These are phyloP conservation scores for Pomacea canaliculata DNA, from an alignment of 2,888 invertebrate species.

Conservation along the genomic window DNA sequence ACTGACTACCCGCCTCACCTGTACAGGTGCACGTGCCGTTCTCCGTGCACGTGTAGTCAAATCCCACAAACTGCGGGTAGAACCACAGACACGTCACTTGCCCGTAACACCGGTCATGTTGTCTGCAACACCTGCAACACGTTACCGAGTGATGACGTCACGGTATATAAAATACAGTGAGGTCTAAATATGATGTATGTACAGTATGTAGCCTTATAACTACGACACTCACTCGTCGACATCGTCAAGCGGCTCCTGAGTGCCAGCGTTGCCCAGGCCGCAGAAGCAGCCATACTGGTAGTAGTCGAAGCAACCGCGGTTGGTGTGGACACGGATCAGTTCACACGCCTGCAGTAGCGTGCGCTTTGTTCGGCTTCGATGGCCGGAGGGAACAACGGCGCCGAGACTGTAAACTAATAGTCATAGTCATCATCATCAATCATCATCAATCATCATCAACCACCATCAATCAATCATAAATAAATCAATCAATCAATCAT, in stretches of 20 bases:
- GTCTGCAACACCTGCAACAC: slow-evolving; percentile 48
- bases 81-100: slow-evolving; percentile 43
- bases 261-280: slow-evolving; percentile 54
- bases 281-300: slow-evolving; percentile 61
- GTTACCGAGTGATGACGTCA: background rate
- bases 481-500: background rate
- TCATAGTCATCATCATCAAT: slow-evolving; percentile 11
- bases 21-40: slow-evolving; percentile 39
- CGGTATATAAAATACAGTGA: no score
- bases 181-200: no score
- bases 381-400: background rate
- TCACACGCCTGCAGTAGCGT: slow-evolving; percentile 54
- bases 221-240: slow-evolving; percentile 45
- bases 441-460: slow-evolving; percentile 12
- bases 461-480: background rate
- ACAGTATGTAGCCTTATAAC: no score
- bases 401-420: background rate
- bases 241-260: slow-evolving; percentile 42
- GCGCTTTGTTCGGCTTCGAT: slow-evolving; percentile 30
- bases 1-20: slow-evolving; percentile 31
- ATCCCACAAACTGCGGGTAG: slow-evolving; percentile 48
- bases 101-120: slow-evolving; percentile 54
- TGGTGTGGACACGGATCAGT: slow-evolving; percentile 50
- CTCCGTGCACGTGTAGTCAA: slow-evolving; percentile 37
- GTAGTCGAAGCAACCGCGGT: slow-evolving; percentile 46